These are phyloP conservation scores for Jaculus jaculus DNA, from an alignment of 2,113 vertebrate genomes.

Conservation along the genomic window DNA sequence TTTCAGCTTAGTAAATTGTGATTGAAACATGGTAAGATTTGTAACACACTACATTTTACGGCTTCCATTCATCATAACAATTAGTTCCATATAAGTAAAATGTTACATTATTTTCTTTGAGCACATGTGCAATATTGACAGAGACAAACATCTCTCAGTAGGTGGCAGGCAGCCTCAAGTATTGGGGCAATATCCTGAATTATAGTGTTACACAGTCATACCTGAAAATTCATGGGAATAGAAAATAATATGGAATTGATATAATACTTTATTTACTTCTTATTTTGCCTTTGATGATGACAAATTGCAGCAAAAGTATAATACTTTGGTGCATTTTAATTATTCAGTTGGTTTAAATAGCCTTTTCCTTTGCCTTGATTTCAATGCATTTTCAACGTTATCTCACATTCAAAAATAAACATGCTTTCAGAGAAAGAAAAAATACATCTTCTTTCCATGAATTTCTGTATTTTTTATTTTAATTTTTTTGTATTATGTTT, in stretches of 20 bases:
- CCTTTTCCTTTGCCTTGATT: background rate
- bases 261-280: background rate
- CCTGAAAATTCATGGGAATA: background rate
- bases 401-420: background rate
- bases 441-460: background rate
- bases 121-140: background rate
- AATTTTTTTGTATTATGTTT: too few relatives aligned
- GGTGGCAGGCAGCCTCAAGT: background rate
- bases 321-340: background rate
- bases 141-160: slow-evolving; percentile 14
- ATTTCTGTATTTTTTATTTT: background rate
- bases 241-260: background rate
- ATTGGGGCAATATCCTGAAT: background rate
- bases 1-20: background rate
- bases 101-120: background rate
- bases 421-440: background rate
- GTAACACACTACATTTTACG: background rate
- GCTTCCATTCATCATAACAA: background rate
- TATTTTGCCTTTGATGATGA: background rate
- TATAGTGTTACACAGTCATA: background rate
- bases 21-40: background rate
- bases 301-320: background rate
- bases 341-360: background rate
- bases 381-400: background rate
- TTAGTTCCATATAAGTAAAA: background rate